Conservation (phyloP, 2,797 vertebrate genomes). For the Tamandua tetradactyla region DNA sequence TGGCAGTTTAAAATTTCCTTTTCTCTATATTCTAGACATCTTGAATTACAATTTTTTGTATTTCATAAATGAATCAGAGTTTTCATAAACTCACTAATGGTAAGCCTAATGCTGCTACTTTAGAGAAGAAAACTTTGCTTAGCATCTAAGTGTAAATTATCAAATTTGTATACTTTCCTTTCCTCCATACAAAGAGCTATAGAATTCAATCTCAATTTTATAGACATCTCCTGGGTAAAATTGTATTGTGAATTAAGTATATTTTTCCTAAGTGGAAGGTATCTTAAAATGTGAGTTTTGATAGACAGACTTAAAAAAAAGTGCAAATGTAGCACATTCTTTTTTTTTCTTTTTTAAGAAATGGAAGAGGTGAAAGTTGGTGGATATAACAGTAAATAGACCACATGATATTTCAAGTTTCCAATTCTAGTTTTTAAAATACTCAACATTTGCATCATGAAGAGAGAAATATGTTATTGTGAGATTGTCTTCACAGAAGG, state of each 20-base stretch:
- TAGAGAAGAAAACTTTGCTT: neutral
- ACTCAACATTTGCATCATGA: neutral
- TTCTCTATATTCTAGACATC: neutral
- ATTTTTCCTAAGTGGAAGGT: neutral
- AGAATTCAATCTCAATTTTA: neutral
- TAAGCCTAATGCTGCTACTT: neutral
- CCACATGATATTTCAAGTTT: neutral
- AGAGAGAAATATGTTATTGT: neutral
- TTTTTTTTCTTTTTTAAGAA: neutral
- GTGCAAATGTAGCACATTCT: neutral
- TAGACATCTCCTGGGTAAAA: neutral
- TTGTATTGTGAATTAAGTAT: neutral
- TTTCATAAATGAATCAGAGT: neutral
- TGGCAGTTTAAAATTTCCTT: neutral
- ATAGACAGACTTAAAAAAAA: neutral
- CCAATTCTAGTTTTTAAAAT: neutral
- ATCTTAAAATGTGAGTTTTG: neutral
- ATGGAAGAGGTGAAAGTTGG: neutral
- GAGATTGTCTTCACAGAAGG: neutral
- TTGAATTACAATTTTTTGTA: neutral
- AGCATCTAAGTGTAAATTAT: neutral
- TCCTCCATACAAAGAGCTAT: fast-evolving
- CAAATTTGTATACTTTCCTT: neutral
- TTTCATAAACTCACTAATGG: neutral
- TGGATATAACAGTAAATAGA: neutral